Conservation (phyloP, 2,113 vertebrate species). For the Picathartes gymnocephalus region DNA sequence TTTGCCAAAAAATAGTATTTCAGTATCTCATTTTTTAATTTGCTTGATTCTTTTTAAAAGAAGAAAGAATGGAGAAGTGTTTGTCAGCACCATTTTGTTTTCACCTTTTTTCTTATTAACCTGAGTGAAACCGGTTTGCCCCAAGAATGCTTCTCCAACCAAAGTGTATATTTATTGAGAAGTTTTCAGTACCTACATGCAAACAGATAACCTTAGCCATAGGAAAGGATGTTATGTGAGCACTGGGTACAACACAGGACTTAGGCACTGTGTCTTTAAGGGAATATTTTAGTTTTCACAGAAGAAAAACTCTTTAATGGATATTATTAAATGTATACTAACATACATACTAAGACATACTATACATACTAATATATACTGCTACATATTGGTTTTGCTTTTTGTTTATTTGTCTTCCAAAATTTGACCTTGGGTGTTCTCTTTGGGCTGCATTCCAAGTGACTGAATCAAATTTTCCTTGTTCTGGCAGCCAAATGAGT, state of each 20-base stretch:
- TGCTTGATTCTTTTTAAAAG: not conserved
- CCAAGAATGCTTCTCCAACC: not conserved
- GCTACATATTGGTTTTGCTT: not conserved
- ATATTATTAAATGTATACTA: not conserved
- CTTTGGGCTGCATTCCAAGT: constrained; percentile 47
- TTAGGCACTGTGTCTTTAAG: not conserved
- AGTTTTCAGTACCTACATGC: not conserved
- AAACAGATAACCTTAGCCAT: not conserved
- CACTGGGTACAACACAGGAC: not conserved
- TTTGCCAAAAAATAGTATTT: not conserved
- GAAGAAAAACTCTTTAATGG: not conserved
- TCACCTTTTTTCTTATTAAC: not conserved
- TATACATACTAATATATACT: not conserved
- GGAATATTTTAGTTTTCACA: not conserved
- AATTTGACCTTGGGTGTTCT: constrained; percentile 25
- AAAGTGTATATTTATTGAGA: not conserved
- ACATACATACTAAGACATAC: not conserved
- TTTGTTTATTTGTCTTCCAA: constrained; percentile 38
- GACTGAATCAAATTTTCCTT: not conserved
- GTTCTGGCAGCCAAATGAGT: not conserved
- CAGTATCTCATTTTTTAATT: not conserved
- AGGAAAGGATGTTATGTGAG: not conserved
- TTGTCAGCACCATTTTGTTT: not conserved
- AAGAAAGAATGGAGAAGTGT: not conserved
- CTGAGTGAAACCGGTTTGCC: not conserved